These are phyloP conservation scores for Anastrepha obliqua DNA, from an alignment of 1,140 invertebrate genomes.

Conservation along the genomic window DNA sequence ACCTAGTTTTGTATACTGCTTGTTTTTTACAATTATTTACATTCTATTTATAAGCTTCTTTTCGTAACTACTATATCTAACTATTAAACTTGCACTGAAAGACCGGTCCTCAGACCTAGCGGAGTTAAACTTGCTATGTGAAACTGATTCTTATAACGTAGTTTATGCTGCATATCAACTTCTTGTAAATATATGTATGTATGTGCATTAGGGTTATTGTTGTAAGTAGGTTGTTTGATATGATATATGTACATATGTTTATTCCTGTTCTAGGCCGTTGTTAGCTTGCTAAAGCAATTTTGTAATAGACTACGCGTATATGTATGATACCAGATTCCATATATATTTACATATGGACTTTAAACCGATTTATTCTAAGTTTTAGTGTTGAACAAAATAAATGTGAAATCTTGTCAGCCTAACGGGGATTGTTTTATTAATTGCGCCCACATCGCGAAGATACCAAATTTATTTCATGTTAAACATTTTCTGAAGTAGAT, in stretches of 20 bases:
- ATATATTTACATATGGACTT: neutral
- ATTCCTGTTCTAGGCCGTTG: slow-evolving; percentile 2
- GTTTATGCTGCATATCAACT: neutral
- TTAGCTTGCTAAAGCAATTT: slow-evolving; percentile 30
- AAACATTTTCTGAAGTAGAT: too few relatives aligned
- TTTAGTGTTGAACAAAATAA: neutral
- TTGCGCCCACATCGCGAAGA: too few relatives aligned
- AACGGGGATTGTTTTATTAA: neutral
- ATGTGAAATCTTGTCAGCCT: slow-evolving; percentile 43
- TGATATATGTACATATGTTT: neutral
- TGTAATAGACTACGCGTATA: neutral
- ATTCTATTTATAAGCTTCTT: too few relatives aligned
- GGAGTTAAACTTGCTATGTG: too few relatives aligned
- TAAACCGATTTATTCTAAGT: slow-evolving; percentile 6
- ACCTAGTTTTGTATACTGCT: too few relatives aligned
- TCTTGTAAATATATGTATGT: neutral
- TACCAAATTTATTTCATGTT: too few relatives aligned
- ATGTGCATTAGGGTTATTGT: neutral
- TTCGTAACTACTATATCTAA: too few relatives aligned
- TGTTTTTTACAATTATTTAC: too few relatives aligned
- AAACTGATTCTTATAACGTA: neutral
- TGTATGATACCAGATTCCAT: neutral
- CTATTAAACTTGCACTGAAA: too few relatives aligned
- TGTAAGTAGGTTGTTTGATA: neutral
- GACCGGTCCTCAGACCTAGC: too few relatives aligned